Evolutionary conservation across 1,140 invertebrate genomes (phyloP).

Genomic region (Rhopalosiphum maidis): DNA sequence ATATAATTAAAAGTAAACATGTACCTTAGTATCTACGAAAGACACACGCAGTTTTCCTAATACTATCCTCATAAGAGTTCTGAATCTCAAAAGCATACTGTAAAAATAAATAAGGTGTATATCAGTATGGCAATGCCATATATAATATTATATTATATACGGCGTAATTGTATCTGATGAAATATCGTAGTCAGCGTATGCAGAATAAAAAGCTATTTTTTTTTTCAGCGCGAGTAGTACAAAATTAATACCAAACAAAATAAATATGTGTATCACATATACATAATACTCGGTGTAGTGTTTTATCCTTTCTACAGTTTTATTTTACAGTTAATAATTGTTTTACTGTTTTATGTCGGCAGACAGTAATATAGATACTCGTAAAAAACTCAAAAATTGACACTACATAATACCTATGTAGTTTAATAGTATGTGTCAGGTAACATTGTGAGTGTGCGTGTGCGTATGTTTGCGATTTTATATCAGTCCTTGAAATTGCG

Average conservation of each 20-base stretch:
- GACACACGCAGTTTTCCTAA: background rate
- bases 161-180: background rate
- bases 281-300: too few species aligned
- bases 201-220: background rate
- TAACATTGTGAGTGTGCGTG: background rate
- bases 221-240: background rate
- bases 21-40: background rate
- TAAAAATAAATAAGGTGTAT: background rate
- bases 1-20: background rate
- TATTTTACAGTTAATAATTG: background rate
- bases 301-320: constrained; percentile 11
- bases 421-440: background rate
- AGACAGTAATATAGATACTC: background rate
- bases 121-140: background rate
- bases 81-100: background rate
- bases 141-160: background rate
- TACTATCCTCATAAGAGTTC: background rate
- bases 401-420: background rate
- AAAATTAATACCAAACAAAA: constrained; percentile 5
- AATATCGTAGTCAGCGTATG: background rate
- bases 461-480: background rate
- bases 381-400: constrained; percentile 22
- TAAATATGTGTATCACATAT: background rate
- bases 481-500: background rate
- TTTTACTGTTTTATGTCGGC: background rate